phyloP scores from a whole-genome alignment of 2,113 vertebrate genomes.

The Apeltes quadracus region DNA sequence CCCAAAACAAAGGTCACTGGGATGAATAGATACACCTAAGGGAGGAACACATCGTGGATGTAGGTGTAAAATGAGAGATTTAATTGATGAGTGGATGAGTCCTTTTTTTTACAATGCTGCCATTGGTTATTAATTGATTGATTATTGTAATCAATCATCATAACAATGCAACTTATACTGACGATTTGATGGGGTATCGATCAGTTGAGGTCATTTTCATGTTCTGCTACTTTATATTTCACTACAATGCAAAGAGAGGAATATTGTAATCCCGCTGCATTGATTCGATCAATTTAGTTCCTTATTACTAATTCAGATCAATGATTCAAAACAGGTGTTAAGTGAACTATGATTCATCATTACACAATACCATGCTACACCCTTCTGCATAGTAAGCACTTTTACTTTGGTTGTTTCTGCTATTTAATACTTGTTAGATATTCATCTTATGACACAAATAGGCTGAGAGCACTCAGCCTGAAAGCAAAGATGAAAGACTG shows the following conservation, averaged over 20 bases:
- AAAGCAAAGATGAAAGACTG: conserved; percentile 66
- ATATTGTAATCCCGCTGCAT: neutral
- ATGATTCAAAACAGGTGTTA: neutral
- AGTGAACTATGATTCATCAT: neutral
- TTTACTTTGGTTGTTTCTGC: neutral
- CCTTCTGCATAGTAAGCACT: neutral
- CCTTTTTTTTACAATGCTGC: neutral
- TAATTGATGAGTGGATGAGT: neutral
- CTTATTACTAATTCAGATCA: neutral
- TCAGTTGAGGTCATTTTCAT: neutral
- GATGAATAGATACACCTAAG: conserved; percentile 71
- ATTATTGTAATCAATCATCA: neutral
- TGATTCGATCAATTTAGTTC: neutral
- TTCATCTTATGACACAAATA: conserved; percentile 47
- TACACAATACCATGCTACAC: neutral
- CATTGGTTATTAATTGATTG: neutral
- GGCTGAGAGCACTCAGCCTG: conserved; percentile 28
- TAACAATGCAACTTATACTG: neutral
- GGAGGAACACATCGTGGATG: neutral
- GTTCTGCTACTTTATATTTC: neutral
- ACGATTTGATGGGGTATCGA: neutral
- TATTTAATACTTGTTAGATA: conserved; percentile 22
- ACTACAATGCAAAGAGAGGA: neutral
- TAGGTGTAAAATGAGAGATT: neutral
- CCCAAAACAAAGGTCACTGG: conserved; percentile 76